Evolutionary conservation across 2,888 invertebrate species (phyloP).

Genomic region (Brenthis ino): DNA sequence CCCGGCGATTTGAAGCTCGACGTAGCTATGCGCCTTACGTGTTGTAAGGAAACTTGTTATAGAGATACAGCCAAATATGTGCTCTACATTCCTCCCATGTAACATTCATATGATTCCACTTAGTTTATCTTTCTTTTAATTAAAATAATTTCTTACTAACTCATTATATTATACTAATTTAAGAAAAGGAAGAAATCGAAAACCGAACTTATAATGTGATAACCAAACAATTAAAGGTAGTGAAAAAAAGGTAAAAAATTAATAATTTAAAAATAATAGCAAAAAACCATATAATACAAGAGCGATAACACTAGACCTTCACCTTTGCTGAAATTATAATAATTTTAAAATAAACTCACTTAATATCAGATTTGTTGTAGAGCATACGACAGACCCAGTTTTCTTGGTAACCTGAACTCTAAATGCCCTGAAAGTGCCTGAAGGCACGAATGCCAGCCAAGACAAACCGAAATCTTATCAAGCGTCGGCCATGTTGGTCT

Average conservation of each 20-base stretch:
- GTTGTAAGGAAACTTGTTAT: conserved; percentile 54
- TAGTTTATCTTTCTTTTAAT: too few species aligned
- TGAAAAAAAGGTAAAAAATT: too few species aligned
- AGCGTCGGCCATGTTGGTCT: conserved; percentile 74
- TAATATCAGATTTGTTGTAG: conserved; percentile 40
- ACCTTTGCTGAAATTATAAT: too few species aligned
- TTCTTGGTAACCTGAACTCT: conserved; percentile 59
- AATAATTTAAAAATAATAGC: too few species aligned
- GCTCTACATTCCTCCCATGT: conserved; percentile 44
- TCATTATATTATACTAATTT: too few species aligned
- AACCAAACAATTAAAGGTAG: too few species aligned
- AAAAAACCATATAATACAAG: too few species aligned
- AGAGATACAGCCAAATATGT: conserved; percentile 31
- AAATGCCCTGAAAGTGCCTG: conserved; percentile 72
- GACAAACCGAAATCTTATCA: conserved; percentile 81
- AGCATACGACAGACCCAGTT: conserved; percentile 47
- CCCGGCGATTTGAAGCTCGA: conserved; percentile 58
- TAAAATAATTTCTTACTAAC: too few species aligned
- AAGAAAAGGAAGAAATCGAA: too few species aligned
- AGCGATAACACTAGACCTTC: too few species aligned
- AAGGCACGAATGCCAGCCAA: conserved; percentile 76
- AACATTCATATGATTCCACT: background rate
- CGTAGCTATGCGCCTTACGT: conserved; percentile 58
- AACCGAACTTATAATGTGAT: too few species aligned
- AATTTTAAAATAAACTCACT: too few species aligned